Base-by-base conservation (phyloP, 2,113 vertebrate species). In the Eptesicus fuscus region DNA sequence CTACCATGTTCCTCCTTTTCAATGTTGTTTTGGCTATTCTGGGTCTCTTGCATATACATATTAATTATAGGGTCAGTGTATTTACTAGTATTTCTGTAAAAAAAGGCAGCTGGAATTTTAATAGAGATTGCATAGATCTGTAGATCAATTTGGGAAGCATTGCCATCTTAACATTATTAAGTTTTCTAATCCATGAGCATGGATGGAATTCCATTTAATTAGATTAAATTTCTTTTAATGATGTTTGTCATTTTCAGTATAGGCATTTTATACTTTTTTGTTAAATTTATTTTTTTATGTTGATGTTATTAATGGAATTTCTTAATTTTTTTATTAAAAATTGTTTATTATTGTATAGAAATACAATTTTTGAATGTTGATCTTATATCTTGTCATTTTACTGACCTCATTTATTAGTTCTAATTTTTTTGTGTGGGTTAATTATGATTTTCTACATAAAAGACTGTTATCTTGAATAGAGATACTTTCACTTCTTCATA, bases 381-480 rank as follows among this genome's bases (percentile, higher is more conserved):
- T 67, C 32, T 95, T 78, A 32, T 82, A 80, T 90, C 32, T 59
- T 92, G 0, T 92, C 73, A 42, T 95, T 92, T 90, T 67, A 11
- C 12, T 69, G n/a, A 85, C 61, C 63, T 69, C 23, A 28, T 93
- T 76, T 61, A 77, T 90, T 95, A 73, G 23, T 71, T 28, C 11
- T 83, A 83, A 47, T 56, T 10, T 22, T 90, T 90, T 93, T 90
- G 80, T 30, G 6, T 90, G 74, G 2, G 25, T 71, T 79, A 35
- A 49, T 88, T 86, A 93, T 70, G 8, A 76, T 91, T 78, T 90
- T 93, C 42, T 83, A 10, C 9, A 0, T 83, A 49, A 0, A 89
- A 90, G n/a, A 61, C 89, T 56, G 9, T 88, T 37, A 79, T 35
- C 35, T 85, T 35, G n/a, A 67, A 40, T 94, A 95, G 37, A 93